Evolutionary conservation across 2,888 invertebrate genomes (phyloP).

Genomic region (Sarcophaga carnaria): DNA sequence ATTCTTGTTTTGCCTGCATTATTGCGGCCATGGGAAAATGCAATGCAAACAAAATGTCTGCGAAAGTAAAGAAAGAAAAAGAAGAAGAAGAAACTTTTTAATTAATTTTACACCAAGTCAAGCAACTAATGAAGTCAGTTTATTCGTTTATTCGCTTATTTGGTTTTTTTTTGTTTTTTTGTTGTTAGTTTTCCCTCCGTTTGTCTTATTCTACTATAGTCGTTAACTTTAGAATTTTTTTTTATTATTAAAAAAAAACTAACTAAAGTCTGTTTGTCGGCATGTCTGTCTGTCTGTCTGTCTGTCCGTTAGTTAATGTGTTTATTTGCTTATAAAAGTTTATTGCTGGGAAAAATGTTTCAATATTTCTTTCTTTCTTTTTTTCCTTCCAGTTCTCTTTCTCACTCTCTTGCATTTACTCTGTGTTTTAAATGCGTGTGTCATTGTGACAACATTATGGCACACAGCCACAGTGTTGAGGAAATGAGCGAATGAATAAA

Average conservation of each 20-base stretch:
- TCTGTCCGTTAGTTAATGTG: not conserved
- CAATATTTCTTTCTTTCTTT: not conserved
- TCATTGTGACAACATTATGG: slow-evolving; percentile 9
- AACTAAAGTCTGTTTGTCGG: not conserved
- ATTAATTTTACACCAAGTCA: slow-evolving; percentile 65
- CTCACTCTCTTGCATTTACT: not conserved
- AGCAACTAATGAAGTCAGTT: slow-evolving; percentile 58
- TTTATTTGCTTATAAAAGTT: slow-evolving; percentile 15
- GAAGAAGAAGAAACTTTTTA: slow-evolving; percentile 54
- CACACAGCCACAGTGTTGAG: not conserved
- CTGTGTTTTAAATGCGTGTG: slow-evolving; percentile 4
- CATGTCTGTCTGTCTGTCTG: too few species aligned
- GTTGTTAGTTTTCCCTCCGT: too few species aligned
- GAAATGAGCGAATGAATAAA: slow-evolving; percentile 11
- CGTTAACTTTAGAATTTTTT: not conserved
- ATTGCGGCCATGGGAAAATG: slow-evolving; percentile 61
- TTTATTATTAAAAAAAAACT: not conserved
- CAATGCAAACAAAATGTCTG: slow-evolving; percentile 6
- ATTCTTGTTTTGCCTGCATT: slow-evolving; percentile 27
- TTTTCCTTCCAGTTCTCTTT: too few species aligned
- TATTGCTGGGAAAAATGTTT: not conserved
- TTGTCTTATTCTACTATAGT: too few species aligned
- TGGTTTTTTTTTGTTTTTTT: slow-evolving; percentile 2
- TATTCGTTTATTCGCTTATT: slow-evolving; percentile 4
- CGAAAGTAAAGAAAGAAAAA: not conserved